phyloP scores from a whole-genome alignment of 1,140 invertebrate genomes.

The Tetranychus urticae region DNA sequence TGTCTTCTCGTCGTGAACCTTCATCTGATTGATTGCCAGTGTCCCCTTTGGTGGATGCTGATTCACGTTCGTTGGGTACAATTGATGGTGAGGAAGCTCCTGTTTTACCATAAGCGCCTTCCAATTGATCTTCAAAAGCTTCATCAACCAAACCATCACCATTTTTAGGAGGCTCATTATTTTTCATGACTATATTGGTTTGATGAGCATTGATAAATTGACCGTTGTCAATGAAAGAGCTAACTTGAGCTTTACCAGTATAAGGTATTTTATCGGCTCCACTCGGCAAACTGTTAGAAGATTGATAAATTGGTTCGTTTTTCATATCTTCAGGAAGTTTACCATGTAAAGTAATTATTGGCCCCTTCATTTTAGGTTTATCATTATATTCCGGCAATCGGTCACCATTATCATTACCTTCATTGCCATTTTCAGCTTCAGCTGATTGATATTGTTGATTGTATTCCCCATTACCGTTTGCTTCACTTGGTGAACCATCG shows the following conservation, averaged over 20 bases:
- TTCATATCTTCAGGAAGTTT: background rate
- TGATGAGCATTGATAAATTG: constrained; percentile 1
- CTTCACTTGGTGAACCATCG: background rate
- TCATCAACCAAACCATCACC: background rate
- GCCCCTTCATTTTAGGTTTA: background rate
- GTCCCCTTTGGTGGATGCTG: too few species aligned
- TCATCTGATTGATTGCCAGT: background rate
- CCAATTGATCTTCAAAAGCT: background rate
- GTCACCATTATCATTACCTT: background rate
- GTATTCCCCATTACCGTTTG: background rate
- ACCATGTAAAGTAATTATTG: background rate
- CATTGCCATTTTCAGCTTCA: background rate
- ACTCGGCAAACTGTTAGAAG: too few species aligned
- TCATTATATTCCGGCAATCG: background rate
- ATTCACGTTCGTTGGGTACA: too few species aligned
- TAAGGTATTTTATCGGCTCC: background rate
- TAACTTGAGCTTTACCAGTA: constrained; percentile 1
- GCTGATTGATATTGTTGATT: background rate
- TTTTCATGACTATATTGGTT: background rate
- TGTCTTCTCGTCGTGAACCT: background rate
- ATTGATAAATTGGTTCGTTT: too few species aligned
- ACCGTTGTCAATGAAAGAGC: constrained; percentile 4
- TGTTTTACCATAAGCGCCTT: background rate
- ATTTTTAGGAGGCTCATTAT: background rate
- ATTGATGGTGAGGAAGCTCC: background rate